phyloP scores from a whole-genome alignment of 1,140 invertebrate genomes.

The Drosophila equinoxialis region DNA sequence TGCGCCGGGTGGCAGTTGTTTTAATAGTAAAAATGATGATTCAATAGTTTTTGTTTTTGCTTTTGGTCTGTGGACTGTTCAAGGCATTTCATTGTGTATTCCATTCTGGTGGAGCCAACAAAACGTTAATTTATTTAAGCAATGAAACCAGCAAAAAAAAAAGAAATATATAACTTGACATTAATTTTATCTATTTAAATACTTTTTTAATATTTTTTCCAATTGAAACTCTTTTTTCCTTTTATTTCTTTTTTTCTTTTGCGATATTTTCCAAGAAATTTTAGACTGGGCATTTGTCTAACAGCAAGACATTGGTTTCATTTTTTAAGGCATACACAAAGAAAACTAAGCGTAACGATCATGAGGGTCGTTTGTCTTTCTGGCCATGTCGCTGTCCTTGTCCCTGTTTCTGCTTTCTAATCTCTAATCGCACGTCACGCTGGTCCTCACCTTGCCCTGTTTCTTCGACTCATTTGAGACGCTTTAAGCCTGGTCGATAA shows the following conservation, averaged over 20 bases:
- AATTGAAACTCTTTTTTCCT: conserved; percentile 39
- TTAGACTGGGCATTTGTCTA: conserved; percentile 11
- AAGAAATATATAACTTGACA: too few relatives aligned
- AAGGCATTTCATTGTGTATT: not conserved
- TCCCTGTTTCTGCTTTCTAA: conserved; percentile 39
- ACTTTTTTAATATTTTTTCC: not conserved
- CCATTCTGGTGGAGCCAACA: not conserved
- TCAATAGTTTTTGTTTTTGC: conserved; percentile 12
- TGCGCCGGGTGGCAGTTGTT: conserved; percentile 4
- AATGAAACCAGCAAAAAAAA: not conserved
- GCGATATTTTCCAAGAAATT: conserved; percentile 18
- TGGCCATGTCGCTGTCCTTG: conserved; percentile 53
- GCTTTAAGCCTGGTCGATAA: conserved; percentile 64
- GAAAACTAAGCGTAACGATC: conserved; percentile 42
- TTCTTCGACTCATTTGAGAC: conserved; percentile 62
- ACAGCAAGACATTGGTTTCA: conserved; percentile 56
- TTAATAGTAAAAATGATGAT: not conserved
- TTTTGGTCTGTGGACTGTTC: not conserved
- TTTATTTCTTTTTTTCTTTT: conserved; percentile 14
- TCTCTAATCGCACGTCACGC: conserved; percentile 78
- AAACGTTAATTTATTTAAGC: not conserved
- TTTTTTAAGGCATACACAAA: conserved; percentile 29
- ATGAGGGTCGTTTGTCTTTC: conserved; percentile 29
- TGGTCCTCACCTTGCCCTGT: conserved; percentile 54
- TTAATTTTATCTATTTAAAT: not conserved